Conservation (phyloP, 1,140 invertebrate species). For the Calliopsis andreniformis region DNA sequence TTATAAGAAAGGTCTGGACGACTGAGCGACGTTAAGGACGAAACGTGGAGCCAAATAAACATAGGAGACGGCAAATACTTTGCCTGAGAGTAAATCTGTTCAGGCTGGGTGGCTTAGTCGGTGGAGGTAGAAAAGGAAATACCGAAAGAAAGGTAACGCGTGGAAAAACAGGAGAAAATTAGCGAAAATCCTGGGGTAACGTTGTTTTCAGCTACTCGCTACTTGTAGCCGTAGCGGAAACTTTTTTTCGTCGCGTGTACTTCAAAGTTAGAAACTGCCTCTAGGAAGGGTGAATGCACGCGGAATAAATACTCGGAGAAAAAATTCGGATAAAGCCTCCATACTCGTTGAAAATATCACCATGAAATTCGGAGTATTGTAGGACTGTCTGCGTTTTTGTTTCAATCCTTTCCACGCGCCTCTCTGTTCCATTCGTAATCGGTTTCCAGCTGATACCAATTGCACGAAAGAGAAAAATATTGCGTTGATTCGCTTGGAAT, state of each 20-base stretch:
- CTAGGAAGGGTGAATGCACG: conserved; percentile 1
- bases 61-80: neutral
- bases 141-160: neutral
- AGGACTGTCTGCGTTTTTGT: neutral
- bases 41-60: conserved; percentile 1
- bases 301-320: conserved; percentile 38
- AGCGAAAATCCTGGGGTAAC: conserved; percentile 35
- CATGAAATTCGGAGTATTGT: conserved; percentile 5
- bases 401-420: neutral
- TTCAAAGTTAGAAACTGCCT: conserved; percentile 21
- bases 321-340: conserved; percentile 22
- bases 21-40: neutral
- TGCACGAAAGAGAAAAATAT: too few relatives aligned
- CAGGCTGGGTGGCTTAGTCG: neutral
- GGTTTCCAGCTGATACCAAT: neutral
- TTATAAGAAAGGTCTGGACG: neutral
- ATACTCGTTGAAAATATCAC: conserved; percentile 21
- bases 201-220: conserved; percentile 30
- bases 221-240: conserved; percentile 17
- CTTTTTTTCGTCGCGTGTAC: conserved; percentile 38
- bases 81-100: neutral
- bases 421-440: neutral
- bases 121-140: neutral
- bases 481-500: too few relatives aligned
- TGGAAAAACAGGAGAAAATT: conserved; percentile 44